phyloP scores from a whole-genome alignment of 2,888 invertebrate genomes.

The Lasioglossum vierecki region DNA sequence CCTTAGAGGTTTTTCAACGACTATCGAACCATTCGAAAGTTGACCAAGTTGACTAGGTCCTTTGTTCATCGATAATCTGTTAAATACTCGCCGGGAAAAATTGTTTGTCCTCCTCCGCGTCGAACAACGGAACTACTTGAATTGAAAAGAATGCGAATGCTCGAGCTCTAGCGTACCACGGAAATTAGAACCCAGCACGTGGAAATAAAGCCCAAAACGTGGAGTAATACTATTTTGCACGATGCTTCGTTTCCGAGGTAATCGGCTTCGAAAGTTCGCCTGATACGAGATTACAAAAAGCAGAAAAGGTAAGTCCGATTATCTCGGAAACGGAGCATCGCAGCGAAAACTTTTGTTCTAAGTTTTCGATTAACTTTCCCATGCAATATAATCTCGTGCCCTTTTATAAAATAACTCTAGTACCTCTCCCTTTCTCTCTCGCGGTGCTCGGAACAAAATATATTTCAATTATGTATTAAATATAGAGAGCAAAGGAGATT shows the following conservation, averaged over 20 bases:
- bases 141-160: neutral
- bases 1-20: too few species aligned
- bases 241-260: neutral
- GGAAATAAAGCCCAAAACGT: neutral
- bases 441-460: neutral
- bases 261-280: neutral
- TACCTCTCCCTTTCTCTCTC: neutral
- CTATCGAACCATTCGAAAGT: too few species aligned
- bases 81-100: too few species aligned
- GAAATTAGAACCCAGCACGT: neutral
- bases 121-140: neutral
- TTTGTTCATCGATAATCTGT: too few species aligned
- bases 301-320: neutral
- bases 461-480: too few species aligned
- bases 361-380: neutral
- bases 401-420: neutral
- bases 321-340: neutral
- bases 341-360: neutral
- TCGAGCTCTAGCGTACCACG: neutral
- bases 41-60: too few species aligned
- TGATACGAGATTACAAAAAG: neutral
- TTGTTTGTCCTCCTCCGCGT: neutral
- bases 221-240: neutral
- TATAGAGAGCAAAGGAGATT: neutral
- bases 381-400: neutral